Percentiles rank a stretch among this genome's conserved stretches.
Evolutionary conservation across 2,113 vertebrate species (phyloP).

Genomic region (Mesembrinibis cayennensis): DNA sequence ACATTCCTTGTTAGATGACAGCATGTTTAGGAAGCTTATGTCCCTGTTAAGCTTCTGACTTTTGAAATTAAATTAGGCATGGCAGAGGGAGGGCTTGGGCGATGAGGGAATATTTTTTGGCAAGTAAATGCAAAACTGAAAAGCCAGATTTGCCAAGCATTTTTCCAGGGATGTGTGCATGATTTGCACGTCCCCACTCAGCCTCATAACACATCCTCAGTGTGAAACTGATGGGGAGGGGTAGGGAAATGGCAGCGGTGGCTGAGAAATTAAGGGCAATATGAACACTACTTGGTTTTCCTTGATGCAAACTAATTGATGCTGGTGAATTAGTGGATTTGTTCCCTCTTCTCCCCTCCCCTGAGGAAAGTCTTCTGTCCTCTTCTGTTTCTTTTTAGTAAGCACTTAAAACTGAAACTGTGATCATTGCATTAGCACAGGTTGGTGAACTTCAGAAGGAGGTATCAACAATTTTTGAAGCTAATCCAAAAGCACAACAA

Average conservation of each 20-base stretch:
- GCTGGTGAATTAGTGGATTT: neutral
- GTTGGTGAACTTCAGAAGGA: conserved; percentile 28
- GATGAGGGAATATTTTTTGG: conserved; percentile 63
- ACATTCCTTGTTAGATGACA: conserved; percentile 15
- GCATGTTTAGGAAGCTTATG: conserved; percentile 56
- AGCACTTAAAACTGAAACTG: neutral
- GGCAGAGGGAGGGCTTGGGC: conserved; percentile 39
- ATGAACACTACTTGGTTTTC: neutral
- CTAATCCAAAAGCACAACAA: conserved; percentile 25
- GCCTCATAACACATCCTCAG: conserved; percentile 10
- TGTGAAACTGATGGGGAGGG: neutral
- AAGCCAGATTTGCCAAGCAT: conserved; percentile 57
- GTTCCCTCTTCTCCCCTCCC: neutral
- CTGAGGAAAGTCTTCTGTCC: neutral
- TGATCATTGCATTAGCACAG: conserved; percentile 28
- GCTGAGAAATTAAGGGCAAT: neutral
- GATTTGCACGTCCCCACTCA: conserved; percentile 42
- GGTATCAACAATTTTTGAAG: conserved; percentile 34
- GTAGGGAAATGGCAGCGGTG: neutral
- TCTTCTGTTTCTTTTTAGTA: neutral
- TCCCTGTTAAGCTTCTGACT: conserved; percentile 55
- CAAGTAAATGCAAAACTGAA: conserved; percentile 55
- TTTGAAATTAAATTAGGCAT: conserved; percentile 66
- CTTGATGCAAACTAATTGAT: neutral
- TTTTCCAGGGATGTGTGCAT: conserved; percentile 48